Evolutionary conservation across 1,140 invertebrate species (phyloP).

Genomic region (Callitettix versicolor): DNA sequence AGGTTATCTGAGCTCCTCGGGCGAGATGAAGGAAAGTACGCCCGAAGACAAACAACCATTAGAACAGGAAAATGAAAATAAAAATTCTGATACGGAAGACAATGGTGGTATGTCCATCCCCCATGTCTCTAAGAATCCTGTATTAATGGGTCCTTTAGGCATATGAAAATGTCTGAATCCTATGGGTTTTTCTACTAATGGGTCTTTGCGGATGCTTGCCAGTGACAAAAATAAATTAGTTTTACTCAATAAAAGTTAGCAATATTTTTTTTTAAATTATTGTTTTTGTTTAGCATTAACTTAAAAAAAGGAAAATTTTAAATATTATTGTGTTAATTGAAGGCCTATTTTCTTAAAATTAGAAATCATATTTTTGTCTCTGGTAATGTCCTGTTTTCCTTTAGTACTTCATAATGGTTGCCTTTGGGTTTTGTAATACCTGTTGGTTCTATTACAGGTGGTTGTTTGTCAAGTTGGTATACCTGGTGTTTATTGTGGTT

Average conservation of each 20-base stretch:
- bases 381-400: no score
- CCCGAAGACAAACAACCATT: not conserved
- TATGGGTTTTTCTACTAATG: not conserved
- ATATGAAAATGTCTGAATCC: no score
- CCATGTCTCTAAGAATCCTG: no score
- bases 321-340: no score
- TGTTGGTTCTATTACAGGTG: not conserved
- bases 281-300: no score
- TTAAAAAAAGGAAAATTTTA: no score
- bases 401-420: not conserved
- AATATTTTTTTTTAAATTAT: no score
- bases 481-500: not conserved
- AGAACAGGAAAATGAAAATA: not conserved
- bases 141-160: no score
- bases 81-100: not conserved
- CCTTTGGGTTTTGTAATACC: not conserved
- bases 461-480: no score
- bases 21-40: slow-evolving; percentile 3
- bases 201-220: not conserved
- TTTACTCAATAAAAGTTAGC: no score
- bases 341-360: no score
- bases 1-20: slow-evolving; percentile 33
- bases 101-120: slow-evolving; percentile 6
- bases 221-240: not conserved
- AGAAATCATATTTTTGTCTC: no score